phyloP scores from a whole-genome alignment of 2,888 invertebrate genomes.

The Octonoba sinensis region DNA sequence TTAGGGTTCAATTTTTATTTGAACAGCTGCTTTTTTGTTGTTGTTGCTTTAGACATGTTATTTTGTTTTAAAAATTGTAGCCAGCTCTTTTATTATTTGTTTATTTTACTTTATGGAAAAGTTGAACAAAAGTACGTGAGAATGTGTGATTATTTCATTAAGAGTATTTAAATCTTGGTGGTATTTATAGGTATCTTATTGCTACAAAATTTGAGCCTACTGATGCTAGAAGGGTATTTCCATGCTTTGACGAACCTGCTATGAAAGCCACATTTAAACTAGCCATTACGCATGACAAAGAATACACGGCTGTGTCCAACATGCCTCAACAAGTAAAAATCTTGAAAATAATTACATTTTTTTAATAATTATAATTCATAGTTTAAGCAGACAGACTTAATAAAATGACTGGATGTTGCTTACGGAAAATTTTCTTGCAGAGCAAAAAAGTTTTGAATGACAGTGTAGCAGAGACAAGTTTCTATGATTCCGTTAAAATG shows the following conservation, averaged over 20 bases:
- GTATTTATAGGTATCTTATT: conserved; percentile 35
- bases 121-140: too few relatives aligned
- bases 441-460: not conserved
- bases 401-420: not conserved
- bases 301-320: conserved; percentile 84
- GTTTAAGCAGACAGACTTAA: not conserved
- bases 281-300: conserved; percentile 64
- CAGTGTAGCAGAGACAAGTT: conserved; percentile 72
- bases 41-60: too few relatives aligned
- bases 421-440: conserved; percentile 12
- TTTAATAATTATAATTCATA: not conserved
- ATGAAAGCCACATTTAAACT: conserved; percentile 62
- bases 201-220: conserved; percentile 64
- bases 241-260: conserved; percentile 87
- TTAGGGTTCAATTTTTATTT: too few relatives aligned
- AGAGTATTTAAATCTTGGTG: not conserved
- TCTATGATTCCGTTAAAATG: conserved; percentile 88
- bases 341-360: not conserved
- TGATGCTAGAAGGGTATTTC: conserved; percentile 64
- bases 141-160: too few relatives aligned
- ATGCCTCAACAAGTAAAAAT: conserved; percentile 77
- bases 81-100: too few relatives aligned
- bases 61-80: too few relatives aligned
- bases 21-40: too few relatives aligned
- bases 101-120: too few relatives aligned